Conservation (phyloP, 2,797 vertebrate species). For the Catostomus latipinnis region DNA sequence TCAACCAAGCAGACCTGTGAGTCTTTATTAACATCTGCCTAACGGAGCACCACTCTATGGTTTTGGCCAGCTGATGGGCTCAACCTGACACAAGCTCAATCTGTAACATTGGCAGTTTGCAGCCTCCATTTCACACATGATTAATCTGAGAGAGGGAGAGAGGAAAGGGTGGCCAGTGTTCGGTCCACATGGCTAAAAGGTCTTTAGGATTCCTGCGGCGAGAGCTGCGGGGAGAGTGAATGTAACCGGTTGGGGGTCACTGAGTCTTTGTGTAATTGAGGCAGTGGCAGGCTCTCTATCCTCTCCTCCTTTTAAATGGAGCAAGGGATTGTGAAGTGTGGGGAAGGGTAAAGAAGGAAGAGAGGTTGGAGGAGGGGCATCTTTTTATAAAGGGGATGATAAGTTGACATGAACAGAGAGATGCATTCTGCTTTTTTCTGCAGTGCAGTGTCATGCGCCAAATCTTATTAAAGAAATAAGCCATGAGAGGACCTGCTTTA, state of each 20-base stretch:
- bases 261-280: conserved; percentile 99
- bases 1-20: conserved; percentile 82
- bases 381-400: conserved; percentile 85
- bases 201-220: conserved; percentile 99
- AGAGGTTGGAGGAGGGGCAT: conserved; percentile 72
- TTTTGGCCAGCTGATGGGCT: conserved; percentile 96
- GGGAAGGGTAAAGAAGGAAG: conserved; percentile 69
- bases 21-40: conserved; percentile 99
- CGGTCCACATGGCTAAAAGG: conserved; percentile 99
- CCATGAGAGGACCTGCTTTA: background rate
- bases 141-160: conserved; percentile 85
- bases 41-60: conserved; percentile 88
- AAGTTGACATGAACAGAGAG: conserved; percentile 92
- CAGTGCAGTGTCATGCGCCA: conserved; percentile 86
- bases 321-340: conserved; percentile 86
- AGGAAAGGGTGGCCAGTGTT: conserved; percentile 82
- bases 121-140: conserved; percentile 99
- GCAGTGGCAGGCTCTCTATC: conserved; percentile 91
- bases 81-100: conserved; percentile 97
- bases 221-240: conserved; percentile 99
- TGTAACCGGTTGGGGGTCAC: conserved; percentile 99
- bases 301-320: conserved; percentile 82
- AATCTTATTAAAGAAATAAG: conserved; percentile 79
- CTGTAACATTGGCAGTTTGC: conserved; percentile 99
- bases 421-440: conserved; percentile 90